phyloP scores from a whole-genome alignment of 2,888 invertebrate genomes.

The Chironomus tentans region DNA sequence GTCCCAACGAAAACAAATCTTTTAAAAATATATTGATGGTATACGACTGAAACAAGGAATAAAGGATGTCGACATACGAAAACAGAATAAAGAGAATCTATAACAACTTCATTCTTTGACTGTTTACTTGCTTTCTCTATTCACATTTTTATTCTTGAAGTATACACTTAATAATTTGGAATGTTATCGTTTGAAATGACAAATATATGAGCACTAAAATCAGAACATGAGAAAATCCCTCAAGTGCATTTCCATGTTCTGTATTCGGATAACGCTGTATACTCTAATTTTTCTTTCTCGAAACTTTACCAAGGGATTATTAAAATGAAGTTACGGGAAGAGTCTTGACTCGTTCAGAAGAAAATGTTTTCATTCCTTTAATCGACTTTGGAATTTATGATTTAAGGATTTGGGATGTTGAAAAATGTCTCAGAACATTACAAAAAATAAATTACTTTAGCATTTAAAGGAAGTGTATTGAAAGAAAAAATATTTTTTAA shows the following conservation, averaged over 20 bases:
- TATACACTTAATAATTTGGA: background rate
- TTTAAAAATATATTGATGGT: background rate
- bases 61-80: background rate
- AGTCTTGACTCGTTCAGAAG: too few species aligned
- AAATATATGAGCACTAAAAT: background rate
- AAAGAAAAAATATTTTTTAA: too few species aligned
- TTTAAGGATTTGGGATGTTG: too few species aligned
- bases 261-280: background rate
- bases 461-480: too few species aligned
- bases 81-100: background rate
- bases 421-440: too few species aligned
- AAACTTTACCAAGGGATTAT: too few species aligned
- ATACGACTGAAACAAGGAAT: background rate
- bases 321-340: too few species aligned
- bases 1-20: background rate
- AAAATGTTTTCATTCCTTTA: too few species aligned
- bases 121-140: background rate
- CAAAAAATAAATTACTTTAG: too few species aligned
- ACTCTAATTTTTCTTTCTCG: too few species aligned
- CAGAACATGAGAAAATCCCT: background rate
- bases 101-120: too few species aligned
- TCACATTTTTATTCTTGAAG: background rate
- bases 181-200: background rate
- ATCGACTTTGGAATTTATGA: too few species aligned
- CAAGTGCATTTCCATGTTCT: slow-evolving; percentile 20